Evolutionary conservation across 2,113 vertebrate genomes (phyloP).

Genomic region (Aldabrachelys gigantea): DNA sequence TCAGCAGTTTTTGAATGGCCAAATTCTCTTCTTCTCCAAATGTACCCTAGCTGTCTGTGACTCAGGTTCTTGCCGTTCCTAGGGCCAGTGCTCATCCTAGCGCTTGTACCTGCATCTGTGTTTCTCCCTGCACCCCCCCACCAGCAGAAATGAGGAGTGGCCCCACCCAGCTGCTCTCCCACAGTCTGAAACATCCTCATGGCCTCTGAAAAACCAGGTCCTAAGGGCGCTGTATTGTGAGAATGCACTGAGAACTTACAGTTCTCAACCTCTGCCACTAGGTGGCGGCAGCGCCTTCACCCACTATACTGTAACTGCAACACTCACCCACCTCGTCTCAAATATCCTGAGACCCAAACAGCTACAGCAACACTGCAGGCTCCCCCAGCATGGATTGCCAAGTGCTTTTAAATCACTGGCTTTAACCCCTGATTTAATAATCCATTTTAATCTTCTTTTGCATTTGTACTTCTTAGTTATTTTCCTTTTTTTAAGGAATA

Average conservation of each 20-base stretch:
- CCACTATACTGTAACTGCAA: neutral
- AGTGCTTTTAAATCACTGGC: no score
- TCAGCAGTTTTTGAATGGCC: neutral
- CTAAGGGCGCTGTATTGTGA: neutral
- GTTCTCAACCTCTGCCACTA: neutral
- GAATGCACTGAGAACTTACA: neutral
- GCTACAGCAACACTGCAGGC: no score
- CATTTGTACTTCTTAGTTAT: no score
- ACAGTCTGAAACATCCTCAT: neutral
- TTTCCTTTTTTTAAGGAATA: no score
- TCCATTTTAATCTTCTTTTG: no score
- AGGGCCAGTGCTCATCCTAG: neutral
- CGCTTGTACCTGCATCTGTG: neutral
- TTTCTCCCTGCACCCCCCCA: rapidly evolving
- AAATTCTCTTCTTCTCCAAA: neutral
- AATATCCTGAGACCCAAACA: no score
- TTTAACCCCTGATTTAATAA: no score
- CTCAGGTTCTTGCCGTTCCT: neutral
- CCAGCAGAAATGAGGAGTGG: neutral
- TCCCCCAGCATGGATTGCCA: no score
- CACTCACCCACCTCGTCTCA: no score
- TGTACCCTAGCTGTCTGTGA: neutral
- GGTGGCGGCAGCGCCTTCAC: neutral
- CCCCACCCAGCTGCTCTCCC: neutral
- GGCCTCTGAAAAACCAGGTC: neutral